Evolutionary conservation across 2,113 vertebrate species (phyloP).

Genomic region (Athene cunicularia): DNA sequence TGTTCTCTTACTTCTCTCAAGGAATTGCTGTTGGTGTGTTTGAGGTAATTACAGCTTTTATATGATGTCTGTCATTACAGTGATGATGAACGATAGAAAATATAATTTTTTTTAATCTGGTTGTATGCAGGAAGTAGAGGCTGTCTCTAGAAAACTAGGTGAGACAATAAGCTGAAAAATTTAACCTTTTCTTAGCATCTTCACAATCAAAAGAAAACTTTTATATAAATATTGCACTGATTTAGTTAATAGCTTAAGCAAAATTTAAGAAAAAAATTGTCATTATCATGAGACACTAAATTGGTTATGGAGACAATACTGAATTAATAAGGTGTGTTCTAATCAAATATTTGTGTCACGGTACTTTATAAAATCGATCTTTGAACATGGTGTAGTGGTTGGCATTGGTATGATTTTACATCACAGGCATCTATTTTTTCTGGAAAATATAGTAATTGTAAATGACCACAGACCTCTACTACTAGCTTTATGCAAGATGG

Average conservation of each 20-base stretch:
- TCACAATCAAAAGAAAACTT: not conserved
- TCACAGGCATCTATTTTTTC: not conserved
- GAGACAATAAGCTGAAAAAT: not conserved
- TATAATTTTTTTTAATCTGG: not conserved
- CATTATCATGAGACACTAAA: not conserved
- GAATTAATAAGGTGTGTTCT: not conserved
- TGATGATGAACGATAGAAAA: not conserved
- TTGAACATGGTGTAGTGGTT: not conserved
- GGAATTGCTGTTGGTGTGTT: not conserved
- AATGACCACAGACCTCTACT: not conserved
- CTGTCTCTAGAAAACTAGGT: not conserved
- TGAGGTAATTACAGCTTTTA: slow-evolving; percentile 5
- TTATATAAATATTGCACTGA: not conserved
- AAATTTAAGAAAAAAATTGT: not conserved
- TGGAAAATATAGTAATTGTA: not conserved
- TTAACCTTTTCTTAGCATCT: not conserved
- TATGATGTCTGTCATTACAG: not conserved
- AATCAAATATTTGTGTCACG: not conserved
- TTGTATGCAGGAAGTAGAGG: not conserved
- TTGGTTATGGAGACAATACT: not conserved
- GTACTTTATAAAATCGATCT: not conserved
- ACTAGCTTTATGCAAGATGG: not conserved
- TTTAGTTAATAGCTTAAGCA: not conserved
- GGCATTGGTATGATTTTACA: not conserved
- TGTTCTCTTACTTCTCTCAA: slow-evolving; percentile 8